Percentiles rank a stretch among this genome's conserved stretches.
These are phyloP conservation scores for Ellobius talpinus DNA, from an alignment of 2,113 vertebrate genomes.

Conservation along the genomic window DNA sequence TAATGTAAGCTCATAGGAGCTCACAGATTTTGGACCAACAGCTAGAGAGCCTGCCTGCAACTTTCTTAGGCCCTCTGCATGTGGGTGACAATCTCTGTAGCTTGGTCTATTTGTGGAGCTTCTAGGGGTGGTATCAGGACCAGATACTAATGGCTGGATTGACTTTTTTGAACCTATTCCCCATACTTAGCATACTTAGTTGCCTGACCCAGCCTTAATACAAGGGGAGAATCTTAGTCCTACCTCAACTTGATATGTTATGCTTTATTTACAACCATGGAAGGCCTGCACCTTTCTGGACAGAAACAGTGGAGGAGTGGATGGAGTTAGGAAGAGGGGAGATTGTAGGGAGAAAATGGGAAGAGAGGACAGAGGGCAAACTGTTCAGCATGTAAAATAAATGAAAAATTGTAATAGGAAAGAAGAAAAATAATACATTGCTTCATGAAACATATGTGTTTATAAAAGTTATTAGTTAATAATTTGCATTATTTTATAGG, in stretches of 20 bases:
- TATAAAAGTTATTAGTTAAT: conserved; percentile 13
- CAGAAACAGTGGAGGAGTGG: not conserved
- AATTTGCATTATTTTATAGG: not conserved
- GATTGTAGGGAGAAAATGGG: too few species aligned
- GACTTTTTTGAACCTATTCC: too few species aligned
- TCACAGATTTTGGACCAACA: not conserved
- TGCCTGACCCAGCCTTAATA: too few species aligned
- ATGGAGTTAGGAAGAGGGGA: not conserved
- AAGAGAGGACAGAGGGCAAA: not conserved
- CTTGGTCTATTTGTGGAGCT: too few species aligned
- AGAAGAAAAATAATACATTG: not conserved
- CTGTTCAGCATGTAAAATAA: not conserved
- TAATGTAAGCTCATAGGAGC: not conserved
- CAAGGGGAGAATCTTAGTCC: too few species aligned
- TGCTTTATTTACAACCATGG: too few species aligned
- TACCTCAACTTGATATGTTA: too few species aligned
- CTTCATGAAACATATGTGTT: conserved; percentile 4
- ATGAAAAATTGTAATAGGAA: not conserved
- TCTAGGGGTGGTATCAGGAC: too few species aligned
- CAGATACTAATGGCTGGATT: too few species aligned
- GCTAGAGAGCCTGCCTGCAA: not conserved
- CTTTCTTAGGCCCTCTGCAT: not conserved
- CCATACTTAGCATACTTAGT: too few species aligned
- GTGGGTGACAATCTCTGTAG: not conserved
- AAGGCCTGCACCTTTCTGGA: not conserved